A percentile compares a stretch with the other conserved stretches of the same genome.
These are phyloP conservation scores for Plebejus argus DNA, from an alignment of 2,888 invertebrate species.

Conservation along the genomic window DNA sequence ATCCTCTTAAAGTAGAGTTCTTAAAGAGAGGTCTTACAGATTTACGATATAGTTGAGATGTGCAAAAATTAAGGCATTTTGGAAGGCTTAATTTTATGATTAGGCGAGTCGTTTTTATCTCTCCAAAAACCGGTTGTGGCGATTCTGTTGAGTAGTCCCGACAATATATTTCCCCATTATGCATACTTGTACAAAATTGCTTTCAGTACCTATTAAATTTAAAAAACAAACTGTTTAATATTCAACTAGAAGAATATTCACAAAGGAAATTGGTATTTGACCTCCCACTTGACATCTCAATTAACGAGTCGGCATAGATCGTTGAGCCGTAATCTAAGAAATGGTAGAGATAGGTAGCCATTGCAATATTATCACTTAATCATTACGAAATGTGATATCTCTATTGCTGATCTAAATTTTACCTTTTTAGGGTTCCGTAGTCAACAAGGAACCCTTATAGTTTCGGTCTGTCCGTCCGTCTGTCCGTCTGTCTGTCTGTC, in stretches of 20 bases:
- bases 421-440: no score
- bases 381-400: not conserved
- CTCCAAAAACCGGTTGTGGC: slow-evolving; percentile 1
- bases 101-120: not conserved
- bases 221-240: slow-evolving; percentile 31
- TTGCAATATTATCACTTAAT: slow-evolving; percentile 2
- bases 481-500: no score
- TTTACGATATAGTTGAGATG: not conserved
- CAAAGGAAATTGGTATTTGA: slow-evolving; percentile 78
- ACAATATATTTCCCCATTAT: not conserved
- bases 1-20: not conserved
- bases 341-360: not conserved
- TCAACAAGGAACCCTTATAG: no score
- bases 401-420: not conserved
- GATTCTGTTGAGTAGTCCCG: not conserved
- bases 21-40: not conserved
- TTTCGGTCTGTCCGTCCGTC: no score
- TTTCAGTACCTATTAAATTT: not conserved
- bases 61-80: not conserved
- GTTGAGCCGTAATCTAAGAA: slow-evolving; percentile 27
- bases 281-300: slow-evolving; percentile 71
- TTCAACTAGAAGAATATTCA: slow-evolving; percentile 72
- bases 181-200: not conserved
- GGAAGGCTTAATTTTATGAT: not conserved
- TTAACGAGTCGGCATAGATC: slow-evolving; percentile 46